Conservation (phyloP, 2,888 invertebrate genomes). For the Ormia ochracea region DNA sequence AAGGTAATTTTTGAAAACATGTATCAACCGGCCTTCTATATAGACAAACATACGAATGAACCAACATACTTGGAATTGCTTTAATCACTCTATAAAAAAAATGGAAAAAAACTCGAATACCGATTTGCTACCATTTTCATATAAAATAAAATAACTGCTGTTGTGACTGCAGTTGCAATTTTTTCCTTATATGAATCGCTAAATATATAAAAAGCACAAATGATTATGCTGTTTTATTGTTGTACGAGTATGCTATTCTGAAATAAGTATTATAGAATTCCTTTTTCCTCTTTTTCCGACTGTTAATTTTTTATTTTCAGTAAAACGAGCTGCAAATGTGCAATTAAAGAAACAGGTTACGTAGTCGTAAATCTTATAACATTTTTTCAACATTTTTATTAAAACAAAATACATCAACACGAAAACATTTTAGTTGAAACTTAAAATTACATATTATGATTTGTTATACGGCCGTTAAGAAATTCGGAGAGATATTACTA, state of each 20-base stretch:
- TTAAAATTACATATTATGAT: slow-evolving; percentile 2
- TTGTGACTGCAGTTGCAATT: slow-evolving; percentile 22
- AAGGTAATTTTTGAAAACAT: slow-evolving; percentile 16
- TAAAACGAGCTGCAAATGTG: slow-evolving; percentile 72
- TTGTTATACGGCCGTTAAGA: neutral
- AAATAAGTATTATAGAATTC: slow-evolving; percentile 61
- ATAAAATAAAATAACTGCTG: slow-evolving; percentile 19
- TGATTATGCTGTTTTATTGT: slow-evolving; percentile 41
- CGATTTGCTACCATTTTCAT: slow-evolving; percentile 57
- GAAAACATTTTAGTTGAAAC: slow-evolving; percentile 43
- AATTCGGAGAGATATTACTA: too few relatives aligned
- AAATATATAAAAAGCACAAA: slow-evolving; percentile 38
- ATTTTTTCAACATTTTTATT: slow-evolving; percentile 52
- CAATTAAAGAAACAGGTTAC: slow-evolving; percentile 76
- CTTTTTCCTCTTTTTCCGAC: slow-evolving; percentile 34
- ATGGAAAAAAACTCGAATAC: neutral
- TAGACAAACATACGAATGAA: slow-evolving; percentile 1
- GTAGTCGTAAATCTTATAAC: slow-evolving; percentile 72
- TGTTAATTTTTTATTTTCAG: slow-evolving; percentile 60
- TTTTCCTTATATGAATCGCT: slow-evolving; percentile 48
- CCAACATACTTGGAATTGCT: slow-evolving; percentile 45
- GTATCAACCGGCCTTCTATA: slow-evolving; percentile 1
- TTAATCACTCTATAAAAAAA: slow-evolving; percentile 34
- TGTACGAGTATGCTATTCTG: slow-evolving; percentile 55
- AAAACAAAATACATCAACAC: slow-evolving; percentile 36